phyloP scores from a whole-genome alignment of 2,113 vertebrate species.

The Sorex fumeus region DNA sequence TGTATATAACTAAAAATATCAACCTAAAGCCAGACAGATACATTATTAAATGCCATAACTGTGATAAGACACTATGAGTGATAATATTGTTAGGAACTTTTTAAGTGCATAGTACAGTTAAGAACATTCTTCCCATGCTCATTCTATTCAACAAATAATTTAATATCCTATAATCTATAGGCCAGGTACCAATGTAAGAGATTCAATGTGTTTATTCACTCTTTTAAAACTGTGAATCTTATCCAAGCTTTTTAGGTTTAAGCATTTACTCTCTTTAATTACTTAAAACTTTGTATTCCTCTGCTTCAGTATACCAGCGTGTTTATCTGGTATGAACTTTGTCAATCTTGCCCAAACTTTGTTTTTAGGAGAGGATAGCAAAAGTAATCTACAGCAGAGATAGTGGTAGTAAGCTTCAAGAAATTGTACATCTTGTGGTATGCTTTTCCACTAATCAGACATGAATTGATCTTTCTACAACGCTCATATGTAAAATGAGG shows the following conservation, averaged over 20 bases:
- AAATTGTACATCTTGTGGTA: not conserved
- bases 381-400: not conserved
- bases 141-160: not conserved
- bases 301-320: not conserved
- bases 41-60: not conserved
- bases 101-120: not conserved
- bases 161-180: not conserved
- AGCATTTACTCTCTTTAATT: not conserved
- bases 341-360: not conserved
- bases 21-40: not conserved
- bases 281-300: not conserved
- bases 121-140: not conserved
- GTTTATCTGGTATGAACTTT: not conserved
- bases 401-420: not conserved
- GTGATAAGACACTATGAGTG: not conserved
- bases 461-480: not conserved
- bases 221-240: not conserved
- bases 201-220: not conserved
- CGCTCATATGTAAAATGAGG: not conserved
- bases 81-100: not conserved
- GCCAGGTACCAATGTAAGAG: not conserved
- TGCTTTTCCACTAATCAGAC: not conserved
- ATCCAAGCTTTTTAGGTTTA: not conserved
- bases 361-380: not conserved
- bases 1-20: not conserved